Conservation (phyloP, 1,140 invertebrate species). For the Diprion similis region DNA sequence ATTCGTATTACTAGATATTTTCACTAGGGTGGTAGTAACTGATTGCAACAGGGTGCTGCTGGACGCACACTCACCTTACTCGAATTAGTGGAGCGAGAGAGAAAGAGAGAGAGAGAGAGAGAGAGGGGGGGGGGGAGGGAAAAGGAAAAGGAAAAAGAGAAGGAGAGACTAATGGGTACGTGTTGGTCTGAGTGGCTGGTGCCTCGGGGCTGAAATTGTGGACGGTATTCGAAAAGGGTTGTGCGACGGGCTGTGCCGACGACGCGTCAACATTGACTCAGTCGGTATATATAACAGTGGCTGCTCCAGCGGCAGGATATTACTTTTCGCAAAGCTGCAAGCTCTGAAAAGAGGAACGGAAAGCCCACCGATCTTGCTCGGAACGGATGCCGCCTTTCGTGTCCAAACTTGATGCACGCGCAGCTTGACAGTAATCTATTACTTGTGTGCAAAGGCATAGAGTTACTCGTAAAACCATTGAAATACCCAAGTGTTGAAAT, state of each 20-base stretch:
- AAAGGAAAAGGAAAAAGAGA: background rate
- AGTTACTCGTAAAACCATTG: too few relatives aligned
- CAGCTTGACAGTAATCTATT: too few relatives aligned
- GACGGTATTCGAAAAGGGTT: background rate
- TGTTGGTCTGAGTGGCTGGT: background rate
- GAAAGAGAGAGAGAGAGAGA: background rate
- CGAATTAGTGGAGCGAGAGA: background rate
- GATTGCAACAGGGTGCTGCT: background rate
- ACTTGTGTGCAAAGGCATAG: too few relatives aligned
- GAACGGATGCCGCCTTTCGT: too few relatives aligned
- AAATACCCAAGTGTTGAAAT: too few relatives aligned
- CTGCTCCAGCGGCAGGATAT: background rate
- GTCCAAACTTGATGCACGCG: too few relatives aligned
- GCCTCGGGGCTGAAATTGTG: conserved; percentile 4
- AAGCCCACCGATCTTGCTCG: background rate
- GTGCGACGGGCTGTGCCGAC: background rate
- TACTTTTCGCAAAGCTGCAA: background rate
- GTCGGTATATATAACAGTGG: background rate
- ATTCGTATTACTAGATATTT: too few relatives aligned
- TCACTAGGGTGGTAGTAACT: too few relatives aligned
- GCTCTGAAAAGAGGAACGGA: background rate
- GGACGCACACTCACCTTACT: background rate
- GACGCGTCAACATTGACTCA: background rate
- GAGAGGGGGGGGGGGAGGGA: background rate
- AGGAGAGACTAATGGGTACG: background rate